Conservation (phyloP, 2,113 vertebrate species). For the Mola mola region DNA sequence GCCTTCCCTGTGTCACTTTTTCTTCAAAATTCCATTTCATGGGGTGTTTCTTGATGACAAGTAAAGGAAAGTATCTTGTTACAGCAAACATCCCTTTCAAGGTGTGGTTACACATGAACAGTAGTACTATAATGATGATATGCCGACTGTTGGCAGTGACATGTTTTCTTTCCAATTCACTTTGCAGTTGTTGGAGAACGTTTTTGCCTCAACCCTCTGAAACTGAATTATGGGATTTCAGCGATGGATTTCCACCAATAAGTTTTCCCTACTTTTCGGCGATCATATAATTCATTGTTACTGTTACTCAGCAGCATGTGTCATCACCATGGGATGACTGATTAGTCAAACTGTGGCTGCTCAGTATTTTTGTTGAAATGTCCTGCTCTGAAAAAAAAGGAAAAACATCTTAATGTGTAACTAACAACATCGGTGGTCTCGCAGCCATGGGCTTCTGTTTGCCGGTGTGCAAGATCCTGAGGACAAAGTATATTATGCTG, state of each 20-base stretch:
- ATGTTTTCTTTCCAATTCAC: constrained; percentile 14
- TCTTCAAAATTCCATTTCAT: too few species aligned
- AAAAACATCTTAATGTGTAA: constrained; percentile 31
- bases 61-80: too few species aligned
- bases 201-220: background rate
- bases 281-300: constrained; percentile 3
- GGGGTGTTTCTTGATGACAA: too few species aligned
- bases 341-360: constrained; percentile 12
- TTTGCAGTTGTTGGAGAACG: constrained; percentile 27
- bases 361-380: constrained; percentile 10
- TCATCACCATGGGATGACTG: constrained; percentile 44
- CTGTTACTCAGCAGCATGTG: constrained; percentile 19
- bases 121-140: background rate
- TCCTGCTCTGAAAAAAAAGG: constrained; percentile 6
- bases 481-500: constrained; percentile 82
- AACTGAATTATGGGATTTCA: constrained; percentile 21
- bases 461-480: constrained; percentile 71
- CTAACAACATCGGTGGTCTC: background rate
- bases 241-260: constrained; percentile 31
- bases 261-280: background rate
- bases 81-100: too few species aligned
- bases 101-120: background rate
- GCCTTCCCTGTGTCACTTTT: too few species aligned
- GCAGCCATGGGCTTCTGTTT: constrained; percentile 81
- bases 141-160: background rate